A percentile compares a stretch with the other conserved stretches of the same genome.
Conservation (phyloP, 2,797 vertebrate species). For the Leucoraja ocellata region DNA sequence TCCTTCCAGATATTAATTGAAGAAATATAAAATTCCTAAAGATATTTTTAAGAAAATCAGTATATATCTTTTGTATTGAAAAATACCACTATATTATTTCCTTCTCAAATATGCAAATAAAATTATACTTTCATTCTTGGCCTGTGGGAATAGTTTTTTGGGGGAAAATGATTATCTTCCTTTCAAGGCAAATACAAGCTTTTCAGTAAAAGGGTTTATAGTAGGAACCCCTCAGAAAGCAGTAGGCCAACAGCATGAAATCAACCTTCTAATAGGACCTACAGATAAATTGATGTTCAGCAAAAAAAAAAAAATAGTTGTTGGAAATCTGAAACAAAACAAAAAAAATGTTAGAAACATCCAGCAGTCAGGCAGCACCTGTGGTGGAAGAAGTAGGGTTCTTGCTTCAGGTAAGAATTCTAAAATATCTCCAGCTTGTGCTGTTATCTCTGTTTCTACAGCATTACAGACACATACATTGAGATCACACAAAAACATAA, state of each 20-base stretch:
- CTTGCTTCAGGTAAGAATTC: too few species aligned
- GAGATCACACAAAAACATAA: too few species aligned
- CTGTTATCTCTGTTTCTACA: too few species aligned
- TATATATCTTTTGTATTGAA: not conserved
- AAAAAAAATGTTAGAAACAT: too few species aligned
- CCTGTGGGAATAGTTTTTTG: not conserved
- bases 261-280: not conserved
- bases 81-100: not conserved
- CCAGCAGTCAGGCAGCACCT: too few species aligned
- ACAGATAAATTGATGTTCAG: not conserved
- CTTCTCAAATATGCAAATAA: not conserved
- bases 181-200: not conserved
- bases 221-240: not conserved
- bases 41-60: not conserved
- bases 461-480: too few species aligned
- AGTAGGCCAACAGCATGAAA: not conserved
- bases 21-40: not conserved
- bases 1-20: not conserved
- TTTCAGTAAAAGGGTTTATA: not conserved
- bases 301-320: too few species aligned
- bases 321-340: too few species aligned
- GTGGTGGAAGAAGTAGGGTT: too few species aligned
- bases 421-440: too few species aligned
- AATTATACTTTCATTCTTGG: not conserved
- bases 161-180: not conserved